Evolutionary conservation across 2,113 vertebrate genomes (phyloP), one percentile per base, ranked within the genome.

Genomic region (Arenaria interpres): DNA sequence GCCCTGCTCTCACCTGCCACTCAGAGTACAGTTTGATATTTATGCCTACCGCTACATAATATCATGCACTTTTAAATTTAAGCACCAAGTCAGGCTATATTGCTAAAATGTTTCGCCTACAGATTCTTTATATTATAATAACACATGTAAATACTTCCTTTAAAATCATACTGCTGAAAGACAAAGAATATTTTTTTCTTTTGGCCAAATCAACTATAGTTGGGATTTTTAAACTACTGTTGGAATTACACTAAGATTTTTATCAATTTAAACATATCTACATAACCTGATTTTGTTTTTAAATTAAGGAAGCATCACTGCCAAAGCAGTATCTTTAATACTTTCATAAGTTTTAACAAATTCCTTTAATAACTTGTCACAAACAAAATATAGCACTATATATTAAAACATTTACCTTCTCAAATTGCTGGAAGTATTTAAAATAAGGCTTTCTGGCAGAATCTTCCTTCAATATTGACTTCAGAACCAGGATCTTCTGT

Each of bases 61-160:
- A 46, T 0, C 5, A 11, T 3, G 7, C 10, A 20, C 30, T 28
- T 43, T 0, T 0, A 6, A 3, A 67, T 7, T 39, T 12, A n/a
- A 72, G 66, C 59, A 59, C 8, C 50, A 35, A 27, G 23, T 35
- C 63, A 68, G 33, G 24, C 28, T 87, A 33, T 10, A 9, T 8
- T 32, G 16, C 71, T 46, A 32, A 74, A 39, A 51, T 4, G 4
- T 7, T 56, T 39, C 74, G 20, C 15, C 57, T 39, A 50, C 14
- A 68, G 10, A 56, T 67, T 45, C 27, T 15, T 45, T 4, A 20
- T 75, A 7, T 23, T 18, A 15, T 33, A 88, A 30, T 2, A 43
- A 21, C 0, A 4, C 7, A 22, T 9, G 41, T 1, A 88, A 33
- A 39, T 33, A 18, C 16, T 76, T 72, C 13, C n/a, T 73, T 59